These are phyloP conservation scores for Pterocles orientalis DNA, from an alignment of 2,113 vertebrate species.

Conservation along the genomic window DNA sequence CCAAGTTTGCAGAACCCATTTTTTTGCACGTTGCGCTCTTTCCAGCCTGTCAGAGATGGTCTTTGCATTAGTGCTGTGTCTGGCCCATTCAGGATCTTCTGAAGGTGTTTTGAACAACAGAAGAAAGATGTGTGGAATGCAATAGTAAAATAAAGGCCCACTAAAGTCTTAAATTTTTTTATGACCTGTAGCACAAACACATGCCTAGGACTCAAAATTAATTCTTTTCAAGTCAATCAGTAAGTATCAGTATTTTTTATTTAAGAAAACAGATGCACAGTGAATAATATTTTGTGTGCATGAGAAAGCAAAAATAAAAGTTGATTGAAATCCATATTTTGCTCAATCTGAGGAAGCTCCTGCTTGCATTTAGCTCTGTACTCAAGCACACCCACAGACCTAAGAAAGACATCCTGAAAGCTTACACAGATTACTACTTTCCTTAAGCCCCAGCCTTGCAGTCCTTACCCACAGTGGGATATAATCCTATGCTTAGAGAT, in stretches of 20 bases:
- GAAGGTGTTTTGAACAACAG: not conserved
- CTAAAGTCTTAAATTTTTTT: not conserved
- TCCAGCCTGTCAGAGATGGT: not conserved
- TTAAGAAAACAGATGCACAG: not conserved
- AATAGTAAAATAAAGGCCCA: not conserved
- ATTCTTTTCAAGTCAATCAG: not conserved
- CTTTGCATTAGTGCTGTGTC: not conserved
- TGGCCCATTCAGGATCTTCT: not conserved
- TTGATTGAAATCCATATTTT: not conserved
- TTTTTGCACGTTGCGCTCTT: not conserved
- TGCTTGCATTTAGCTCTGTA: not conserved
- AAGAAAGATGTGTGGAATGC: not conserved
- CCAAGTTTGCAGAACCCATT: not conserved
- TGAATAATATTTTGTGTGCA: not conserved
- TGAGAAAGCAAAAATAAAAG: not conserved
- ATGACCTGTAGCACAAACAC: not conserved
- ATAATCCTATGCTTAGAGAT: not conserved
- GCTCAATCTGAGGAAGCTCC: not conserved
- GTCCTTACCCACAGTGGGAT: not conserved
- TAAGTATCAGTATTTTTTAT: not conserved
- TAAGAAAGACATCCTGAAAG: not conserved
- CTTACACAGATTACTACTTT: not conserved
- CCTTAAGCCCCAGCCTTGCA: not conserved
- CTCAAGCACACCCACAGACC: not conserved
- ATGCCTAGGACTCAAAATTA: not conserved